Base-by-base conservation (phyloP, 2,888 invertebrate species). In the Drosophila trichaetosa region DNA sequence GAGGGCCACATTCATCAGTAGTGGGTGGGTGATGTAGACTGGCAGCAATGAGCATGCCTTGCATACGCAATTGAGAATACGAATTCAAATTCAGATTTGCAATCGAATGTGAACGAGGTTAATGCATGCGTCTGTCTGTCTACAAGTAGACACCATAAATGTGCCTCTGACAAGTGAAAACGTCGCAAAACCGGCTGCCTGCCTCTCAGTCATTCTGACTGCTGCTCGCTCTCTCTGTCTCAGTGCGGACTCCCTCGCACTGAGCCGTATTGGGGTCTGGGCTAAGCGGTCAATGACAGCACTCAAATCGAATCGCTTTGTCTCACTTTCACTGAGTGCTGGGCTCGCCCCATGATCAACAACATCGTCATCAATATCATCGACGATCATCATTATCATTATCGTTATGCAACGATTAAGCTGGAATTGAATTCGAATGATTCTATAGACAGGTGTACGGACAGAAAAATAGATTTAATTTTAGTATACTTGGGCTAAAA, bases 21-120 rank as follows among this genome's bases (percentile, higher is more conserved):
- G 46, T 73, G 66, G 66, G 67, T 73, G 73, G 46, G 13, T 46
- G 46, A 46, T 46, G 21, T 16, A 7, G 46, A 46, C 21, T 46
- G 21, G 46, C 21, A 46, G 21, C 21, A 16, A 4, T 16, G 16
- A 16, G 24, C 74, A 64, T 69, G 78, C 65, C 68, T 66, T 56
- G 79, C 73, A 79, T 79, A 79, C 76, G 79, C 79, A 79, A 75
- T 76, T 61, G 61, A 54, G 60, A 69, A 69, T 69, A 70, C 54
- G 42, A 75, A 69, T 67, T 72, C 73, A 67, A 73, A 76, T 18
- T 27, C 18, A 49, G 79, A 82, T 75, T 82, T 56, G 71, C 82
- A 84, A 84, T 80, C 74, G 77, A 82, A 86, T 78, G 80, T 88
- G 86, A 85, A 87, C 85, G 85, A 86, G 88, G 87, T 82, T 80